A percentile compares a stretch with the other conserved stretches of the same genome.
These are phyloP conservation scores for Centroberyx gerrardi DNA, from an alignment of 2,797 vertebrate genomes.

Conservation along the genomic window DNA sequence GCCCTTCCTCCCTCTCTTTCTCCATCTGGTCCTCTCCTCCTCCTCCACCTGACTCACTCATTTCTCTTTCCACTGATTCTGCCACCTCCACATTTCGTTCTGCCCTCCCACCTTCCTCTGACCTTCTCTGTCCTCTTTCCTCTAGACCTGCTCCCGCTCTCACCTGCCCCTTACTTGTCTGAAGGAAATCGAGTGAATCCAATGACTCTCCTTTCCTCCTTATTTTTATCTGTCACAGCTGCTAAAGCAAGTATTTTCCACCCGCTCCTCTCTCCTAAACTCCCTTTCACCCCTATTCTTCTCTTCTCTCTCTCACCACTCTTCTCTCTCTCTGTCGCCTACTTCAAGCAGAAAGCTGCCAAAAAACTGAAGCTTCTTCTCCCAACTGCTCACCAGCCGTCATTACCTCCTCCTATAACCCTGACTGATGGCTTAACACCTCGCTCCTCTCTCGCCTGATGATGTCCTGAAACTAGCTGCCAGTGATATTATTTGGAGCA, in stretches of 20 bases:
- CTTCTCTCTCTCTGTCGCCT: slow-evolving; percentile 16
- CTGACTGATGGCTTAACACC: slow-evolving; percentile 16
- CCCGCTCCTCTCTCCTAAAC: slow-evolving; percentile 16
- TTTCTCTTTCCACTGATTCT: slow-evolving; percentile 36
- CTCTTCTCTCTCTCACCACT: slow-evolving; percentile 29
- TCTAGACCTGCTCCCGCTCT: not conserved
- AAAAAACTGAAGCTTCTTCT: slow-evolving; percentile 19
- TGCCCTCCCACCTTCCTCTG: slow-evolving; percentile 54
- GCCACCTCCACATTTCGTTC: slow-evolving; percentile 43
- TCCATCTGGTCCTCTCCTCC: slow-evolving; percentile 74
- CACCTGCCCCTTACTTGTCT: slow-evolving; percentile 34
- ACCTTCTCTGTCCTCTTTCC: slow-evolving; percentile 64
- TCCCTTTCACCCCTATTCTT: slow-evolving; percentile 38
- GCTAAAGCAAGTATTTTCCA: slow-evolving; percentile 18
- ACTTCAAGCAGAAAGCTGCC: slow-evolving; percentile 29
- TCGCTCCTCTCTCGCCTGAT: not conserved
- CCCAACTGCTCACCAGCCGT: slow-evolving; percentile 11
- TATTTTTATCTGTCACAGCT: slow-evolving; percentile 36
- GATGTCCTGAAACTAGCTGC: slow-evolving; percentile 34
- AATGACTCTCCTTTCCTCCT: not conserved
- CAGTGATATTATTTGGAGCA: slow-evolving; percentile 27
- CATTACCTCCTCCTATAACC: slow-evolving; percentile 35
- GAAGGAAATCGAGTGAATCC: slow-evolving; percentile 18
- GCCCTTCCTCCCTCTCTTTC: slow-evolving; percentile 12
- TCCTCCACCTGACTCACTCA: slow-evolving; percentile 65